These are phyloP conservation scores for Venustaconcha ellipsiformis DNA, from an alignment of 1,140 invertebrate genomes.

Conservation along the genomic window DNA sequence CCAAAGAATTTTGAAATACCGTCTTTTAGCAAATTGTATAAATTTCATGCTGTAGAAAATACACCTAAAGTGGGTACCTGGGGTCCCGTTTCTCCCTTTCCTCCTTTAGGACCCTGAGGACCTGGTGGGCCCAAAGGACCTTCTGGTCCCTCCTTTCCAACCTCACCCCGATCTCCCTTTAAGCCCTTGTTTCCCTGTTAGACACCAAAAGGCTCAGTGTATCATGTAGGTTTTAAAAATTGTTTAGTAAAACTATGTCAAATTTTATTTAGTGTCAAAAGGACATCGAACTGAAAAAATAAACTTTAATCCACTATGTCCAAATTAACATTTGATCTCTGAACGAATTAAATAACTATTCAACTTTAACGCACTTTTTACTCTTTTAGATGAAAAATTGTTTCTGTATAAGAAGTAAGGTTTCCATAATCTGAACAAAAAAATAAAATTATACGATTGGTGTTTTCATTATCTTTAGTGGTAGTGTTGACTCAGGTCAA, in stretches of 20 bases:
- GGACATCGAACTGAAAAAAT: too few species aligned
- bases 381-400: too few species aligned
- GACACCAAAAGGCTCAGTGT: neutral
- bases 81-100: conserved; percentile 33
- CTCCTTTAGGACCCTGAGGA: conserved; percentile 35
- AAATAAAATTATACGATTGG: too few species aligned
- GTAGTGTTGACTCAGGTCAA: too few species aligned
- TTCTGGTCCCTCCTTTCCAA: conserved; percentile 4
- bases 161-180: conserved; percentile 16
- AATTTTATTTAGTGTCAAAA: too few species aligned
- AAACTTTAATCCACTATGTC: too few species aligned
- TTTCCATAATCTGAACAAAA: too few species aligned
- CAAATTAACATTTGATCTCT: too few species aligned
- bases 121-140: conserved; percentile 30
- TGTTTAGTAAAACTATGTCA: neutral
- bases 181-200: conserved; percentile 9
- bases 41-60: conserved; percentile 1
- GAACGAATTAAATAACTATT: too few species aligned
- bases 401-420: too few species aligned
- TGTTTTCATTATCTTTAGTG: too few species aligned
- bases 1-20: conserved; percentile 26
- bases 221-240: neutral
- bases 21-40: neutral
- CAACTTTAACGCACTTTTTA: too few species aligned
- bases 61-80: conserved; percentile 14